Conservation (phyloP, 2,888 invertebrate species). For the Agrilus cyanescens region DNA sequence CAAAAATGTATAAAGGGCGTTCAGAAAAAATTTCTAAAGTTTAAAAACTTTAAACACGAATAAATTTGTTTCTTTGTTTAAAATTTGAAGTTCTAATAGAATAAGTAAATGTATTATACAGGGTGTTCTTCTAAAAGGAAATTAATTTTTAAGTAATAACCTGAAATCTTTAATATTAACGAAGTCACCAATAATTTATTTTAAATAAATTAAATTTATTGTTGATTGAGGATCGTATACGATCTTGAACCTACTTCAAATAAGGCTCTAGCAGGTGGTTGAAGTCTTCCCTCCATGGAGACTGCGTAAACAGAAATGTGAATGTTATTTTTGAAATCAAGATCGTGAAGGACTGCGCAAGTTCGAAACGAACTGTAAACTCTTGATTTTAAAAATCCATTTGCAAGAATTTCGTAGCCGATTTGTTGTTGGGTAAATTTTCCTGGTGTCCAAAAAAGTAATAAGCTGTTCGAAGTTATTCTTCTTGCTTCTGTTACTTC, state of each 20-base stretch:
- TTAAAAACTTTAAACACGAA: no score
- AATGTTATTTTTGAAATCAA: conserved; percentile 10
- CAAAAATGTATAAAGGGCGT: no score
- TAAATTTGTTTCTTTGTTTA: no score
- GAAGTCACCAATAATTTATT: no score
- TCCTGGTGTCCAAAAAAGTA: conserved; percentile 21
- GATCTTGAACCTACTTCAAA: conserved; percentile 4
- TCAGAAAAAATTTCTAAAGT: no score
- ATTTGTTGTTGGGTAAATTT: conserved; percentile 11
- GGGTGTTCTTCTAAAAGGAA: no score
- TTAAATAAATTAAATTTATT: no score
- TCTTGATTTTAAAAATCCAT: conserved; percentile 16
- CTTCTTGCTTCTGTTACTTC: conserved; percentile 17
- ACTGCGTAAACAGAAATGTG: conserved; percentile 16
- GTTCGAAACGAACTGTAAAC: conserved; percentile 18
- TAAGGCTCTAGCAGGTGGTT: conserved; percentile 16
- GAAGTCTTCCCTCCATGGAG: conserved; percentile 14
- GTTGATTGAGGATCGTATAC: no score
- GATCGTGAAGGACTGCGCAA: conserved; percentile 17
- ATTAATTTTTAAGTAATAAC: no score
- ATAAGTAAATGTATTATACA: no score
- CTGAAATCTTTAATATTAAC: no score
- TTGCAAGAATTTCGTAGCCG: conserved; percentile 20
- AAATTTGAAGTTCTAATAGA: no score
- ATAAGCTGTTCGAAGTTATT: conserved; percentile 18